phyloP scores from a whole-genome alignment of 2,888 invertebrate genomes.

The Eulithis prunata region DNA sequence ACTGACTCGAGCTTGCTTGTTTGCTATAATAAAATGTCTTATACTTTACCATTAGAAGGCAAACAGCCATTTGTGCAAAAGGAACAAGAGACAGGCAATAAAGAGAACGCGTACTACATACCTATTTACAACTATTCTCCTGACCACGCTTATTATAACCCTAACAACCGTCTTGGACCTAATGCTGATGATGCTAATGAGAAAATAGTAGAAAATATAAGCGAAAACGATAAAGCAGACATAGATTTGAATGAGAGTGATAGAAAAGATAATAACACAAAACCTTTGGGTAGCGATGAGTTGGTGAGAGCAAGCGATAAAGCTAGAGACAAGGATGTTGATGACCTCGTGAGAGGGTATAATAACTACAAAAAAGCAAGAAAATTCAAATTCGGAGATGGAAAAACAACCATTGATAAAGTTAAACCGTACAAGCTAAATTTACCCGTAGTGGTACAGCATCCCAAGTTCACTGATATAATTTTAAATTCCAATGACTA shows the following conservation, averaged over 20 bases:
- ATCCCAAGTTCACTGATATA: conserved; percentile 31
- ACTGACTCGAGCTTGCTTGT: too few relatives aligned
- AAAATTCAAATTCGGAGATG: conserved; percentile 32
- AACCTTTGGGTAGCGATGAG: not conserved
- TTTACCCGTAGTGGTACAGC: conserved; percentile 10
- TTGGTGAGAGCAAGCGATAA: not conserved
- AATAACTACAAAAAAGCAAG: conserved; percentile 18
- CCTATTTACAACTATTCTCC: conserved; percentile 54
- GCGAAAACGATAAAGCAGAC: not conserved
- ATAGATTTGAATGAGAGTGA: not conserved
- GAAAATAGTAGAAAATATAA: conserved; percentile 19
- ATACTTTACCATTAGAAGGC: not conserved
- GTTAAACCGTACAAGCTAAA: conserved; percentile 16
- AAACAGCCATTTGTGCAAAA: conserved; percentile 5
- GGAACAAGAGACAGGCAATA: conserved; percentile 2
- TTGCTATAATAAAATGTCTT: not conserved
- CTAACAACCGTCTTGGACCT: conserved; percentile 58
- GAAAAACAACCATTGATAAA: conserved; percentile 22
- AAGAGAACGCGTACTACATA: conserved; percentile 53
- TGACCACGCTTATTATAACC: conserved; percentile 58
- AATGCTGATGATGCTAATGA: conserved; percentile 37
- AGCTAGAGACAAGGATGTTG: conserved; percentile 1
- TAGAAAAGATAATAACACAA: not conserved
- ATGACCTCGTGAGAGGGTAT: not conserved
- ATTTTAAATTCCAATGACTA: conserved; percentile 52